Evolutionary conservation across 2,797 vertebrate species (phyloP).

Genomic region (Synanceia verrucosa): DNA sequence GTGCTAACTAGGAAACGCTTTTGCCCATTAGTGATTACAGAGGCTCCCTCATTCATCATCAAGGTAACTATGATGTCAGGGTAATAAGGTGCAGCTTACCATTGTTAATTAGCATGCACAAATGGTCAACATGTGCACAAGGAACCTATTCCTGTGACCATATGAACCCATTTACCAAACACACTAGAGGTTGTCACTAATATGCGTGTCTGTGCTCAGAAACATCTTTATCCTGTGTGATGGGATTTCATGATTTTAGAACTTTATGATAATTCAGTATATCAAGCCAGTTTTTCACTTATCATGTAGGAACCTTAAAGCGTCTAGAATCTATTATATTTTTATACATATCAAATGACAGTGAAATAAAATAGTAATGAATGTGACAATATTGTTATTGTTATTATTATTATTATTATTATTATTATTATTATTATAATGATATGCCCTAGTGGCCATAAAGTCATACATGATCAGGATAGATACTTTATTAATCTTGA

Average conservation of each 20-base stretch:
- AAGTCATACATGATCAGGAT: constrained; percentile 6
- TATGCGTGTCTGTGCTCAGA: not conserved
- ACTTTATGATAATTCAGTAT: not conserved
- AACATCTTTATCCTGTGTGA: not conserved
- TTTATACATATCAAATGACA: not conserved
- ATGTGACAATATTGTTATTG: not conserved
- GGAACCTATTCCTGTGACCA: not conserved
- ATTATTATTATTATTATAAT: too few species aligned
- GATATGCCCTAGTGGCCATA: not conserved
- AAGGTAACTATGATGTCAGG: not conserved
- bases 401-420: too few species aligned
- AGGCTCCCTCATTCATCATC: constrained; percentile 27
- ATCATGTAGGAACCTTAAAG: not conserved
- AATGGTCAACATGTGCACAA: not conserved
- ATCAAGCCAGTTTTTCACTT: too few species aligned
- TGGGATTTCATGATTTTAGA: not conserved
- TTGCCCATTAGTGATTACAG: not conserved
- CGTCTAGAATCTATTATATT: not conserved
- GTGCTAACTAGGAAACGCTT: constrained; percentile 11
- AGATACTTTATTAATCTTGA: too few species aligned
- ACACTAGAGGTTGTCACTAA: not conserved
- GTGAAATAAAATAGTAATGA: not conserved
- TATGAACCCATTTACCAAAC: not conserved
- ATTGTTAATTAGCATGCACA: not conserved
- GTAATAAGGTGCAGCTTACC: not conserved